Conservation (phyloP, 2,113 vertebrate genomes). For the Stercorarius parasiticus region DNA sequence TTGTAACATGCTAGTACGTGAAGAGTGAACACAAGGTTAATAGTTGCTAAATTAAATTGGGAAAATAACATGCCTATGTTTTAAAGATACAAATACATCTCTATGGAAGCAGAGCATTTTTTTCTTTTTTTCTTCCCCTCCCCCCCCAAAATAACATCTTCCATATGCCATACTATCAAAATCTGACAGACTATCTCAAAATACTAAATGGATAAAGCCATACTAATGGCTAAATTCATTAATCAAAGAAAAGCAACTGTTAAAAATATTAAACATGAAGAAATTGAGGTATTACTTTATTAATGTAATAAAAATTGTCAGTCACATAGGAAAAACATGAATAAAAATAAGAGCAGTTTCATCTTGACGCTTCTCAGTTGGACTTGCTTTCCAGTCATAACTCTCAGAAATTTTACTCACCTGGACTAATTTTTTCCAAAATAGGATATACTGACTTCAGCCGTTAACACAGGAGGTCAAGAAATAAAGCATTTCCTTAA, state of each 20-base stretch:
- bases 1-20: accelerated
- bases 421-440: neutral
- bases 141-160: neutral
- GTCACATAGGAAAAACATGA: neutral
- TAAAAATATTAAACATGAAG: neutral
- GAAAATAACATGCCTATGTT: neutral
- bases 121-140: neutral
- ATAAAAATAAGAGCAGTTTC: neutral
- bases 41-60: accelerated
- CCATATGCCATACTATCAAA: neutral
- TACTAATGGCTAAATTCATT: neutral
- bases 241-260: neutral
- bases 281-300: neutral
- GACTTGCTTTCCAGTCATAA: neutral
- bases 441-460: neutral
- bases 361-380: neutral
- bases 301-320: neutral
- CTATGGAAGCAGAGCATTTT: neutral
- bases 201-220: neutral
- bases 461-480: neutral
- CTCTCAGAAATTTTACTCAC: neutral
- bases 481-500: neutral
- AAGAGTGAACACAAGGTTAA: neutral
- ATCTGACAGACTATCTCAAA: neutral
- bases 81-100: neutral